Evolutionary conservation across 2,888 invertebrate species (phyloP).

Genomic region (Dryocosmus kuriphilus): DNA sequence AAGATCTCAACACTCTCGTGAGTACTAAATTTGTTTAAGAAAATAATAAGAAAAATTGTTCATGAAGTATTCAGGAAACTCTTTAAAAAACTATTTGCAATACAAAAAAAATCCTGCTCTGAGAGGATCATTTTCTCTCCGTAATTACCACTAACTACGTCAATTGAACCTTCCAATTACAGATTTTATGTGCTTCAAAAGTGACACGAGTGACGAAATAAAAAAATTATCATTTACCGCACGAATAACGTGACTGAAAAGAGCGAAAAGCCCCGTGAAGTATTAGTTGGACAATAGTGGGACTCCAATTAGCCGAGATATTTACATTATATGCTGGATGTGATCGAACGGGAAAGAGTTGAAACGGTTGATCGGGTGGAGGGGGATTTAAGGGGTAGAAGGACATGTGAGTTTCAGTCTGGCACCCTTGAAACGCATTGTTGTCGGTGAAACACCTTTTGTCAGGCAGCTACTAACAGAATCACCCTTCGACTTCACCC

Average conservation of each 20-base stretch:
- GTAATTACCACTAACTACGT: constrained; percentile 11
- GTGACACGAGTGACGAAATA: constrained; percentile 21
- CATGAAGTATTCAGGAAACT: no score
- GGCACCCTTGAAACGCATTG: constrained; percentile 14
- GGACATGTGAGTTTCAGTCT: constrained; percentile 28
- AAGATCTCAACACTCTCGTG: constrained; percentile 86
- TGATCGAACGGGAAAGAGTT: constrained; percentile 64
- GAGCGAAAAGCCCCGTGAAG: constrained; percentile 62
- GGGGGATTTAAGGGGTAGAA: background rate
- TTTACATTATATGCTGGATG: constrained; percentile 72
- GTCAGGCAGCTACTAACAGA: constrained; percentile 35
- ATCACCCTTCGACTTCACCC: constrained; percentile 28
- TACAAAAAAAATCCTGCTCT: background rate
- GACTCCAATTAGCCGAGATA: constrained; percentile 76
- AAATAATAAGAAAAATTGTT: background rate
- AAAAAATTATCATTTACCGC: constrained; percentile 38
- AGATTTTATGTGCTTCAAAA: background rate
- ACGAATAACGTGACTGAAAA: constrained; percentile 54
- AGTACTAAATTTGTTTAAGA: constrained; percentile 70
- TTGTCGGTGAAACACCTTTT: constrained; percentile 24
- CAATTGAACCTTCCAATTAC: constrained; percentile 23
- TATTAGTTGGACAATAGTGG: constrained; percentile 68
- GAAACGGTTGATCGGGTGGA: constrained; percentile 48
- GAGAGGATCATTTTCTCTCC: background rate
- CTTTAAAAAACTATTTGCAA: no score